These are phyloP conservation scores for Anagyrus pseudococci DNA, from an alignment of 2,888 invertebrate species.

Conservation along the genomic window DNA sequence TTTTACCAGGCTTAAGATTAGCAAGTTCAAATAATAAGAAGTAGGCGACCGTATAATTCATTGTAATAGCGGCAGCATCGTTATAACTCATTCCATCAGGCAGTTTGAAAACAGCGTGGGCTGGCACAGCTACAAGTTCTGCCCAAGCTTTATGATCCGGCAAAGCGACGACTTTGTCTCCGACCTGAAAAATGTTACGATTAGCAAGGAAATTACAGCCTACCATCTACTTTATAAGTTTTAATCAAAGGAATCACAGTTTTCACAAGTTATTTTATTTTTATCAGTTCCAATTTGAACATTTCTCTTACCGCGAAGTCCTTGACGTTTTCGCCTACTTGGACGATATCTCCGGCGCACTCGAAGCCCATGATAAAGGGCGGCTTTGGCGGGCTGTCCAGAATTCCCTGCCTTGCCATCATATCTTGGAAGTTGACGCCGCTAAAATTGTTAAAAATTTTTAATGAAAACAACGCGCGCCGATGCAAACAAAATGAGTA, in stretches of 20 bases:
- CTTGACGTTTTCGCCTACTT: constrained; percentile 79
- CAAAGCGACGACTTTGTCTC: constrained; percentile 82
- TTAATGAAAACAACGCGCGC: no score
- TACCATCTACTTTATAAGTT: no score
- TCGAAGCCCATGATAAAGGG: constrained; percentile 90
- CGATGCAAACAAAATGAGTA: no score
- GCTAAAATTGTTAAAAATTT: constrained; percentile 69
- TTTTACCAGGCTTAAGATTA: constrained; percentile 78
- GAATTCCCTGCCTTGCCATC: constrained; percentile 86
- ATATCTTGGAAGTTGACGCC: constrained; percentile 89
- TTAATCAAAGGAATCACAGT: no score
- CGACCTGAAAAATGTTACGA: constrained; percentile 66
- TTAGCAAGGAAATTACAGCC: no score
- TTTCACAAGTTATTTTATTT: no score
- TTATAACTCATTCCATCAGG: constrained; percentile 77
- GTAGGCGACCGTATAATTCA: constrained; percentile 87
- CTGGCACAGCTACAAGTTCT: constrained; percentile 80
- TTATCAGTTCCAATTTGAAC: not conserved
- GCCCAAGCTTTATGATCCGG: constrained; percentile 89
- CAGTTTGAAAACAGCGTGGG: constrained; percentile 80
- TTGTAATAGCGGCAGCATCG: constrained; percentile 84
- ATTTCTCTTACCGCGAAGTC: constrained; percentile 73
- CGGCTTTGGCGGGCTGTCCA: constrained; percentile 87
- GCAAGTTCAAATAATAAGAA: constrained; percentile 85
- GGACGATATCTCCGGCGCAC: constrained; percentile 84